Percentiles rank a stretch among this genome's conserved stretches.
Conservation (phyloP, 2,888 invertebrate genomes). For the Drosophila recens region DNA sequence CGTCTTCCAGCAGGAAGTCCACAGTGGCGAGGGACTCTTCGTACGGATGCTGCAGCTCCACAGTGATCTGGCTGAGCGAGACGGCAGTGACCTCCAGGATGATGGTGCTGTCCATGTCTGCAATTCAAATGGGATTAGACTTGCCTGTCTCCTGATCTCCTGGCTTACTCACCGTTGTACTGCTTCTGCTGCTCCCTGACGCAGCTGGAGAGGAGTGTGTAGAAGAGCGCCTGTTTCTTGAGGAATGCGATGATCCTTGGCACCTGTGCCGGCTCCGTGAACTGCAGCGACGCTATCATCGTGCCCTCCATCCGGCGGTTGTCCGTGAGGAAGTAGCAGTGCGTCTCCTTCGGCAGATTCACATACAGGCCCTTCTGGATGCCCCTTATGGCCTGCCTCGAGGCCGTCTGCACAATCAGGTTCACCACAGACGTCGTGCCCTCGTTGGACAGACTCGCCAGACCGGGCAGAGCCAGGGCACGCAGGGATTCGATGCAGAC, state of each 20-base stretch:
- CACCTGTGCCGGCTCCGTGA: constrained; percentile 97
- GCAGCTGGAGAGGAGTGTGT: constrained; percentile 94
- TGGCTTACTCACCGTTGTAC: constrained; percentile 87
- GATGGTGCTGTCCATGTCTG: constrained; percentile 86
- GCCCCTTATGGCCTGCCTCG: constrained; percentile 90
- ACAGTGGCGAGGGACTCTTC: constrained; percentile 97
- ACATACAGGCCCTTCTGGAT: constrained; percentile 94
- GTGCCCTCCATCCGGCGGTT: constrained; percentile 88
- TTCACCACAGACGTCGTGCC: constrained; percentile 81
- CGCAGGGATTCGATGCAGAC: constrained; percentile 91
- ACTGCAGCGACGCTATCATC: constrained; percentile 90
- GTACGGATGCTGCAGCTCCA: constrained; percentile 96
- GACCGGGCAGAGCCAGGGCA: constrained; percentile 87
- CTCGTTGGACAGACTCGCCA: constrained; percentile 80
- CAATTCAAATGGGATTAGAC: background rate
- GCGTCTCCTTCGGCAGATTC: constrained; percentile 95
- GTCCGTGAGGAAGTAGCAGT: constrained; percentile 97
- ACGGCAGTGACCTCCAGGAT: constrained; percentile 97
- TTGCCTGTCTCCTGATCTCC: no score
- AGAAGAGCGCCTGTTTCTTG: constrained; percentile 96
- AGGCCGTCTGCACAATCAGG: constrained; percentile 92
- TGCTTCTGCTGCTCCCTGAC: constrained; percentile 92
- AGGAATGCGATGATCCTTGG: constrained; percentile 93
- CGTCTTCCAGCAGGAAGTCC: constrained; percentile 94
- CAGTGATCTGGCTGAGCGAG: constrained; percentile 94